These are phyloP conservation scores for Drosophila rellima DNA, from an alignment of 2,888 invertebrate genomes.

Conservation along the genomic window DNA sequence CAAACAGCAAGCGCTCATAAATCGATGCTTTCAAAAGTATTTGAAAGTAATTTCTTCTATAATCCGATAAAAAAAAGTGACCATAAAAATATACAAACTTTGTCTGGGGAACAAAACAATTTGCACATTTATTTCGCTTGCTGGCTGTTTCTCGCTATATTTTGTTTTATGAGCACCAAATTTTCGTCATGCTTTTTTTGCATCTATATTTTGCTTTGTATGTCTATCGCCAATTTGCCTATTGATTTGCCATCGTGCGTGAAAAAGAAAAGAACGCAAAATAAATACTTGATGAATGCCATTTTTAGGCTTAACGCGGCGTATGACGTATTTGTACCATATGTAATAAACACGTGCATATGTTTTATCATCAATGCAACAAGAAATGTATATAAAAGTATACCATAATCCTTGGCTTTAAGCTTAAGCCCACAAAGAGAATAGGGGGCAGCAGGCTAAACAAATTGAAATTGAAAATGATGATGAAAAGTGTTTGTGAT, in stretches of 20 bases:
- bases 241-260: constrained; percentile 65
- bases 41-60: constrained; percentile 65
- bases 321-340: constrained; percentile 38
- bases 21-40: constrained; percentile 61
- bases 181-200: constrained; percentile 26
- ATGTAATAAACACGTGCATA: constrained; percentile 19
- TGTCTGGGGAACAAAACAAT: constrained; percentile 51
- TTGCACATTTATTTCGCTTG: constrained; percentile 45
- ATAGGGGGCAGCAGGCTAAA: constrained; percentile 11
- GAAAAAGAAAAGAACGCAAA: constrained; percentile 8
- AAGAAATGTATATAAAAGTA: constrained; percentile 32
- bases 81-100: constrained; percentile 54
- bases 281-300: constrained; percentile 63
- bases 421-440: neutral
- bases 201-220: constrained; percentile 47
- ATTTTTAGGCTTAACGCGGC: constrained; percentile 46
- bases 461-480: constrained; percentile 48
- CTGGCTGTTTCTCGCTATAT: constrained; percentile 29
- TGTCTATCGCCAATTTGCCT: constrained; percentile 70
- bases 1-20: constrained; percentile 52
- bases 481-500: constrained; percentile 20
- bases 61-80: constrained; percentile 46
- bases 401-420: neutral
- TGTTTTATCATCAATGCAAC: constrained; percentile 19
- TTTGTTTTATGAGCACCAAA: constrained; percentile 58